Evolutionary conservation across 1,140 invertebrate genomes (phyloP).

Genomic region (Pseudomyrmex pallidus): DNA sequence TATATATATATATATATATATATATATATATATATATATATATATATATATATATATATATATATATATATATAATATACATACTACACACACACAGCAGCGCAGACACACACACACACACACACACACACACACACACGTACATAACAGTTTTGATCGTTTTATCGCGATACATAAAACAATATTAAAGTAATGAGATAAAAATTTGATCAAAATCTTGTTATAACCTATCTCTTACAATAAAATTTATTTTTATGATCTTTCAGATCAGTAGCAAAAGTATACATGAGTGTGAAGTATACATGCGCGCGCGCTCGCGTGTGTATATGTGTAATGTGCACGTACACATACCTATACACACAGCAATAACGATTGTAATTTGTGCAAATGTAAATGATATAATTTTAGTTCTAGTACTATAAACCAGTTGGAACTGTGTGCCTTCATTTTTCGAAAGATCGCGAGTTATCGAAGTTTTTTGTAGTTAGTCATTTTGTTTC

Average conservation of each 20-base stretch:
- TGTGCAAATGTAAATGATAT: too few relatives aligned
- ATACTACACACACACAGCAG: not conserved
- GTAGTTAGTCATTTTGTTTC: too few relatives aligned
- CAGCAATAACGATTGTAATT: conserved; percentile 54
- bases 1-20: conserved; percentile 63
- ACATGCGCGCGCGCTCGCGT: not conserved
- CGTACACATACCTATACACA: conserved; percentile 2
- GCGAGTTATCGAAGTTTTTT: too few relatives aligned
- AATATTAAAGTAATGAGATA: not conserved
- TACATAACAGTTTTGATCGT: not conserved
- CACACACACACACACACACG: not conserved
- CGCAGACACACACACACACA: not conserved
- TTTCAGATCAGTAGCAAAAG: conserved; percentile 56
- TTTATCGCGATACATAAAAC: not conserved
- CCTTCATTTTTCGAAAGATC: too few relatives aligned
- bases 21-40: conserved; percentile 39
- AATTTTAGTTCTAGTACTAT: too few relatives aligned
- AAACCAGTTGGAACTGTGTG: too few relatives aligned
- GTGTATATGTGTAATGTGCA: conserved; percentile 26
- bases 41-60: too few relatives aligned
- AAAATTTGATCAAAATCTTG: not conserved
- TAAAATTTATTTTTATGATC: conserved; percentile 73
- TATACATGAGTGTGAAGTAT: not conserved
- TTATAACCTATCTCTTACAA: conserved; percentile 58
- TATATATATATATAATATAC: conserved; percentile 15